A percentile compares a stretch with the other conserved stretches of the same genome.
Conservation (phyloP, 2,888 invertebrate species). For the Balanococcus diminutus region DNA sequence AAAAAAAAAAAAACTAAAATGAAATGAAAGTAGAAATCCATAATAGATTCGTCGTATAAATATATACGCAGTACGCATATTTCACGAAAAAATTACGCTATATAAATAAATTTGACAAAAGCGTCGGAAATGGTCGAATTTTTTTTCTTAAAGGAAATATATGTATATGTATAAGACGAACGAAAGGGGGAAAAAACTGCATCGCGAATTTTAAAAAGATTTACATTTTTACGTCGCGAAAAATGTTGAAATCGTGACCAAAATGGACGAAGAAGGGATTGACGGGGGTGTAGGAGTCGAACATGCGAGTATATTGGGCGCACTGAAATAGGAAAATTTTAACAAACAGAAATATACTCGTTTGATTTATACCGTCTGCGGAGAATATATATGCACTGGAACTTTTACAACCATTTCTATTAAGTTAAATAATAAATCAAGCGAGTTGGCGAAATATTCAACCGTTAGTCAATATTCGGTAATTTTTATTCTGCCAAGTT, state of each 20-base stretch:
- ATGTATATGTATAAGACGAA: too few relatives aligned
- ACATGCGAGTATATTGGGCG: too few relatives aligned
- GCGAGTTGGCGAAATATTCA: conserved; percentile 21
- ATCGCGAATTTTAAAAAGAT: neutral
- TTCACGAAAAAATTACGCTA: neutral
- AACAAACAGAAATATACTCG: conserved; percentile 9
- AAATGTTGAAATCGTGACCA: neutral
- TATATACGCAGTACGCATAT: conserved; percentile 7
- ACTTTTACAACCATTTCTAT: conserved; percentile 23
- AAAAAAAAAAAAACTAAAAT: too few relatives aligned
- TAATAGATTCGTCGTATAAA: conserved; percentile 2
- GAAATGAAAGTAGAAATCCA: conserved; percentile 1
- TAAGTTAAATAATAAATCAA: conserved; percentile 15
- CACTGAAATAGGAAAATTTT: neutral
- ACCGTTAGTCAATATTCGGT: conserved; percentile 16
- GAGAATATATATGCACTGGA: neutral
- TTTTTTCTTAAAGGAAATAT: neutral
- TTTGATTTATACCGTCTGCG: conserved; percentile 25
- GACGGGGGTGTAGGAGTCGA: neutral
- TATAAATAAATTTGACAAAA: conserved; percentile 16
- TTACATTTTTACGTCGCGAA: neutral
- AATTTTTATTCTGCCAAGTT: conserved; percentile 14
- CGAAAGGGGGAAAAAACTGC: neutral
- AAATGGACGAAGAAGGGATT: neutral
- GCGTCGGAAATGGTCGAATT: conserved; percentile 18